Conservation (phyloP, 2,113 vertebrate species). For the Archocentrus centrarchus region DNA sequence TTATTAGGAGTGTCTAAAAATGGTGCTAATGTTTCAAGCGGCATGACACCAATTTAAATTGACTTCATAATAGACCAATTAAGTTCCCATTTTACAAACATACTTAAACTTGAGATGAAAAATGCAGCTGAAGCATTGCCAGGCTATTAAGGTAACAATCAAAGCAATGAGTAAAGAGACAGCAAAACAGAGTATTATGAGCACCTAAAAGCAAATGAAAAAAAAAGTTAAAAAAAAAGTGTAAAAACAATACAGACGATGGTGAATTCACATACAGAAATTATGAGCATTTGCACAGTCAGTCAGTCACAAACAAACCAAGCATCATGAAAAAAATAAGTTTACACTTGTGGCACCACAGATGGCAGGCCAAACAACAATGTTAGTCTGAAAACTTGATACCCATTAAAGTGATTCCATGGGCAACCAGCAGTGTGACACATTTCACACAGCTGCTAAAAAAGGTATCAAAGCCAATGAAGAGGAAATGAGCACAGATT, state of each 20-base stretch:
- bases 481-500: background rate
- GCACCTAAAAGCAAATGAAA: slow-evolving; percentile 16
- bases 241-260: slow-evolving; percentile 23
- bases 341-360: slow-evolving; percentile 14
- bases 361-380: background rate
- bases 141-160: slow-evolving; percentile 23
- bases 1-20: slow-evolving; percentile 14
- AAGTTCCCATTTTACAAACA: slow-evolving; percentile 23
- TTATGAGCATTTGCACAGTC: background rate
- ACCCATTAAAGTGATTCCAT: background rate
- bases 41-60: slow-evolving; percentile 9
- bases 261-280: background rate
- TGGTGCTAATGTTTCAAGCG: slow-evolving; percentile 18
- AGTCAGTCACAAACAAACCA: slow-evolving; percentile 22
- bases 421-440: background rate
- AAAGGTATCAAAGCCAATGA: background rate
- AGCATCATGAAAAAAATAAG: background rate
- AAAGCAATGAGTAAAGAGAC: slow-evolving; percentile 34
- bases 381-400: background rate
- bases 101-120: slow-evolving; percentile 16
- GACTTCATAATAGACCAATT: slow-evolving; percentile 24
- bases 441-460: background rate
- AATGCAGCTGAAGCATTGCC: slow-evolving; percentile 8
- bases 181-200: slow-evolving; percentile 48
- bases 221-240: slow-evolving; percentile 19